phyloP scores from a whole-genome alignment of 1,140 invertebrate species.

The Bombus vancouverensis region DNA sequence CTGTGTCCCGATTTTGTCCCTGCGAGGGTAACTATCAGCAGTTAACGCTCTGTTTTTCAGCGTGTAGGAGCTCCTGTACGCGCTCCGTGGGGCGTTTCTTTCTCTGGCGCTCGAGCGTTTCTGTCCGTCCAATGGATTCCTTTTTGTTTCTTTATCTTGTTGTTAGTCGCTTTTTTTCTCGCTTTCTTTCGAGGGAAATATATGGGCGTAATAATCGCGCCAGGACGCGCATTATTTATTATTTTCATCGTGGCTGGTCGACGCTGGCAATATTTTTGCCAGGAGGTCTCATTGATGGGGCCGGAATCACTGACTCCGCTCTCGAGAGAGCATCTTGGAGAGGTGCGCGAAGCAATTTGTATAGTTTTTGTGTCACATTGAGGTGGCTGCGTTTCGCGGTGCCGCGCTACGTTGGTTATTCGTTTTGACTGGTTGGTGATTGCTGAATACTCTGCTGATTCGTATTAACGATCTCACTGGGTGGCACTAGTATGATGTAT shows the following conservation, averaged over 20 bases:
- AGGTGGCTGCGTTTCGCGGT: background rate
- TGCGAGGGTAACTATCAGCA: conserved; percentile 49
- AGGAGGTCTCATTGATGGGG: background rate
- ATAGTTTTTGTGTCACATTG: background rate
- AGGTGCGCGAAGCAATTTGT: background rate
- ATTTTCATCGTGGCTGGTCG: background rate
- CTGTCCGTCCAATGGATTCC: background rate
- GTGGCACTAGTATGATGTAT: background rate
- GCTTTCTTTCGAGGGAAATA: background rate
- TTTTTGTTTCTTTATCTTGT: background rate
- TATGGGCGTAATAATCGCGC: conserved; percentile 3
- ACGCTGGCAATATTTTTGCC: background rate
- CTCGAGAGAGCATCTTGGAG: background rate
- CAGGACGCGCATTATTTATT: conserved; percentile 2
- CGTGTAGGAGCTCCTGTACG: background rate
- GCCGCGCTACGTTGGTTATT: background rate
- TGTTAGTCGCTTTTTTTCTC: background rate
- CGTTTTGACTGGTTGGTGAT: background rate
- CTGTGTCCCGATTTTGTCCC: conserved; percentile 56
- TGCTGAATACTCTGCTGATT: background rate
- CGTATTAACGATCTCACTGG: background rate
- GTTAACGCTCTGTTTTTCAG: conserved; percentile 32
- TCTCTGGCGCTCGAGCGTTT: background rate
- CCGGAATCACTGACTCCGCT: background rate
- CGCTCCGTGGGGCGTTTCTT: conserved; percentile 3